Evolutionary conservation across 2,797 vertebrate species (phyloP), one percentile per base, ranked within the genome.

Genomic region (Diplodus puntazzo): DNA sequence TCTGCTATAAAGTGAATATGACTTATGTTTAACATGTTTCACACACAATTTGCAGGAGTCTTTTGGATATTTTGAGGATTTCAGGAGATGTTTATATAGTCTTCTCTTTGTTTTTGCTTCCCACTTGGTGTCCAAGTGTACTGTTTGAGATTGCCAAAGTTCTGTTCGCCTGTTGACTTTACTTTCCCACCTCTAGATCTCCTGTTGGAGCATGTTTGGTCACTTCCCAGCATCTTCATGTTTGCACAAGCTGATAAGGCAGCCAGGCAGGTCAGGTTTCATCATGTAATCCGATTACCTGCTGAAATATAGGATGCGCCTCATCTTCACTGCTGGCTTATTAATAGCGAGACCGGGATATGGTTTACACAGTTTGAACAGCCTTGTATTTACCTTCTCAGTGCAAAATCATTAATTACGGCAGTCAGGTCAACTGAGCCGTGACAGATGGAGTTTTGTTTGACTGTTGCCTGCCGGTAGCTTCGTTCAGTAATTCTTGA

Each of bases 201-300:
- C 86, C 69, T 86, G 91, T 88, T 16, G 45, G 61, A 87, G 80
- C 92, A 79, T 75, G 93, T 89, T 84, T 10, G 48, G 77, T 89
- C 81, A 65, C 80, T 90, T 89, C 83, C 74, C 81, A 58, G 64
- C 60, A 52, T 86, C 75, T 75, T 59, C 55, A 34, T 91, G 90
- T 93, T 92, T 89, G 74, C 70, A 86, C 88, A 88, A 78, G 78
- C 73, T 75, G 73, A 90, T 83, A 2, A 5, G 82, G 77, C 58
- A 61, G 48, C 71, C 75, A 54, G 65, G 52, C 74, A 59, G 88
- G 82, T 91, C 89, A 75, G 77, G 84, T 88, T 87, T 89, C 84
- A 65, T 80, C 66, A 1, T 53, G 82, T 86, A 83, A 91, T 88
- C 88, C 67, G 80, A 86, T 91, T 84, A 86, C 49, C 77, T 30